These are phyloP conservation scores for Meteorus colon DNA, from an alignment of 2,888 invertebrate genomes.

Conservation along the genomic window DNA sequence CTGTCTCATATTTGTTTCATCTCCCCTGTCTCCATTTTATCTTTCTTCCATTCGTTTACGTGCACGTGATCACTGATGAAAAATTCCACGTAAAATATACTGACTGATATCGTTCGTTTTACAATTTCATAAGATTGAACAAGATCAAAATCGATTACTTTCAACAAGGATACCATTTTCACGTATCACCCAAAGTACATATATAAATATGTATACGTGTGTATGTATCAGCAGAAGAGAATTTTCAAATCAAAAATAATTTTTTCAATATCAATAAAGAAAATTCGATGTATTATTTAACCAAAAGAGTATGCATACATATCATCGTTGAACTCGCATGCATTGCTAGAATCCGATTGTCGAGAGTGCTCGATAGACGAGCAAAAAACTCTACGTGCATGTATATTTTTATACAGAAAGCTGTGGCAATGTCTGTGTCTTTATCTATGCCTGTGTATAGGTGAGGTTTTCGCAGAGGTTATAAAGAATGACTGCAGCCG, in stretches of 20 bases:
- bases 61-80: neutral
- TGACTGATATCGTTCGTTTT: neutral
- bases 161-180: neutral
- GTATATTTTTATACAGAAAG: neutral
- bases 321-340: neutral
- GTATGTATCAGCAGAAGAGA: neutral
- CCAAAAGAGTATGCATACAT: neutral
- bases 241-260: neutral
- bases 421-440: neutral
- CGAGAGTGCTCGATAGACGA: neutral
- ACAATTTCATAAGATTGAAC: neutral
- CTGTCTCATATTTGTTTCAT: neutral
- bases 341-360: neutral
- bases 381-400: neutral
- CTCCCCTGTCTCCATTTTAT: neutral
- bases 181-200: neutral
- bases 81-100: neutral
- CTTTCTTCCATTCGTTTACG: neutral
- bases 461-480: constrained; percentile 26
- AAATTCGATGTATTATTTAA: neutral
- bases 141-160: neutral
- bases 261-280: constrained; percentile 2
- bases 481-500: constrained; percentile 36
- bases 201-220: neutral
- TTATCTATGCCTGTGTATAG: neutral